Conservation (phyloP, 2,113 vertebrate genomes). For the Hemiprocne comata region DNA sequence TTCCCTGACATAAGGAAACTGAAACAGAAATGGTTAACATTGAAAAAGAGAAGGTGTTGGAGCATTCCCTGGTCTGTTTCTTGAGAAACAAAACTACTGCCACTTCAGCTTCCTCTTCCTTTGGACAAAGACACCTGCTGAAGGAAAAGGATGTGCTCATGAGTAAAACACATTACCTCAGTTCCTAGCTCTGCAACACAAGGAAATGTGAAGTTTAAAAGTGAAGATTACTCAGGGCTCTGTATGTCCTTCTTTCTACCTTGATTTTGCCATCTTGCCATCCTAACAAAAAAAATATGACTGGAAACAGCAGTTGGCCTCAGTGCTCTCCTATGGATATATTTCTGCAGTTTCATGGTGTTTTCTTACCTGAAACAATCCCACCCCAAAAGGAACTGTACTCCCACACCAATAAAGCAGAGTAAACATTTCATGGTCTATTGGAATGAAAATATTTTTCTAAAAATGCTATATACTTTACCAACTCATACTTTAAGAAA, state of each 20-base stretch:
- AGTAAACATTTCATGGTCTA: background rate
- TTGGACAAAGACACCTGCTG: background rate
- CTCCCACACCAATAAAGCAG: background rate
- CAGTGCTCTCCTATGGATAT: fast-evolving
- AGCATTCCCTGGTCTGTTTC: background rate
- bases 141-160: background rate
- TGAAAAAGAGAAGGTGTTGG: background rate
- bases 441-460: background rate
- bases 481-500: background rate
- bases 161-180: background rate
- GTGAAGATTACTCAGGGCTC: background rate
- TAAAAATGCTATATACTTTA: background rate
- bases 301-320: background rate
- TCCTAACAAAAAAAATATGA: background rate
- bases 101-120: background rate
- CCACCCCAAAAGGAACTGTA: background rate
- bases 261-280: background rate
- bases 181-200: background rate
- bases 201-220: background rate
- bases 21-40: background rate
- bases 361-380: background rate
- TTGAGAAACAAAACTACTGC: background rate
- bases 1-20: background rate
- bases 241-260: background rate
- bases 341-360: background rate